Evolutionary conservation across 2,888 invertebrate species (phyloP), one percentile per base, ranked within the genome.

Genomic region (Ecdyonurus torrentis): DNA sequence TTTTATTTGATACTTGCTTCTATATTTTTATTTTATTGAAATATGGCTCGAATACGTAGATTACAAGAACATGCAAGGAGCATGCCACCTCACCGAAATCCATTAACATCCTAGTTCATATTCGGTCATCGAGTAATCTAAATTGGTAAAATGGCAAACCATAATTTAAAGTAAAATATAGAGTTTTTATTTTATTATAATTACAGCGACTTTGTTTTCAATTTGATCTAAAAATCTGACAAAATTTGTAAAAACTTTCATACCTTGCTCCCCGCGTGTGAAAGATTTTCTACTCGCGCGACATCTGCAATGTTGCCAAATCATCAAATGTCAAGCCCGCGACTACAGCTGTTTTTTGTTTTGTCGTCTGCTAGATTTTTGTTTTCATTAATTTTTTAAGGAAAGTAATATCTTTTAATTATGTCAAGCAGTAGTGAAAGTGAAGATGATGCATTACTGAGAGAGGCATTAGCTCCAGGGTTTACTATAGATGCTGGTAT

Each of bases 181-280:
- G n/a, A n/a, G n/a, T n/a, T n/a, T n/a, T n/a, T n/a, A n/a, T n/a
- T n/a, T n/a, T n/a, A n/a, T n/a, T n/a, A n/a, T n/a, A n/a, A n/a
- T n/a, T n/a, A n/a, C n/a, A n/a, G n/a, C n/a, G n/a, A n/a, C n/a
- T n/a, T n/a, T n/a, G n/a, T n/a, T n/a, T n/a, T n/a, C n/a, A n/a
- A n/a, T n/a, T n/a, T n/a, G n/a, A n/a, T n/a, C 50, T 7, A 50
- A 50, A 50, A 55, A 55, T 18, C 5, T 10, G 55, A 20, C 19
- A 22, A 55, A 55, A 55, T 55, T n/a, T 7, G 10, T 20, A 5
- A n/a, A 55, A 55, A 55, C n/a, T 55, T n/a, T 7, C 55, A 55
- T 55, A 55, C 55, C 55, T 55, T 55, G 55, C 55, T 55, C 55
- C 55, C 55, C 55, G 55, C 55, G 55, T 55, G 55, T 55, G n/a